A percentile compares a stretch with the other conserved stretches of the same genome.
These are phyloP conservation scores for Callyntrura guangdongensis DNA, from an alignment of 2,888 invertebrate genomes.

Conservation along the genomic window DNA sequence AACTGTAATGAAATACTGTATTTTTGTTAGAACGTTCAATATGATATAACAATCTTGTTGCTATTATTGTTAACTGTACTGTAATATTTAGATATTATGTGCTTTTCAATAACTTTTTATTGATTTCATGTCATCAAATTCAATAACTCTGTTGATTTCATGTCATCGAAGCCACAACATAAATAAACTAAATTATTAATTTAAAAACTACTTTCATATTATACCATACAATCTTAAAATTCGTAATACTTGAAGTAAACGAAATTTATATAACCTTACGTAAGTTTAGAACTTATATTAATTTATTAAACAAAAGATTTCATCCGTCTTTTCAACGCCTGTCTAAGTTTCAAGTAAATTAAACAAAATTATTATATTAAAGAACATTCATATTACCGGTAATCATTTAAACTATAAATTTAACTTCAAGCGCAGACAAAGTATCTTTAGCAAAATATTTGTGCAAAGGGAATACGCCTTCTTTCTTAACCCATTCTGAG, in stretches of 20 bases:
- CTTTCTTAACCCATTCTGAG: background rate
- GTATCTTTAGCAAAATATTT: slow-evolving; percentile 63
- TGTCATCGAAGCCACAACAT: no score
- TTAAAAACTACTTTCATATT: no score
- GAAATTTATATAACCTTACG: no score
- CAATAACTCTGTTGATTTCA: no score
- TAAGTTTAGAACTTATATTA: no score
- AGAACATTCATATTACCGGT: background rate
- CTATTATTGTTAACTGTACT: background rate
- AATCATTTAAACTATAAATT: slow-evolving; percentile 15
- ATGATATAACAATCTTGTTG: no score
- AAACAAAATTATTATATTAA: background rate
- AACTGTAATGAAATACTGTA: background rate
- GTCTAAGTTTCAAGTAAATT: background rate
- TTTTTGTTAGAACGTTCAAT: background rate
- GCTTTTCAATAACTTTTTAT: background rate
- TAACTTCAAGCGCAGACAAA: slow-evolving; percentile 34
- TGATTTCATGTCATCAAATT: no score
- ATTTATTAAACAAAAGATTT: no score
- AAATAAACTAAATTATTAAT: background rate
- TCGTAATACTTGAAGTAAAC: no score
- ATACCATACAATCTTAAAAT: no score
- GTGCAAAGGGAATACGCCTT: slow-evolving; percentile 53
- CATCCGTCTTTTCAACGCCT: no score
- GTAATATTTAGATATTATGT: background rate